Evolutionary conservation across 2,888 invertebrate genomes (phyloP).

Genomic region (Sphaerophoria rueppellii): DNA sequence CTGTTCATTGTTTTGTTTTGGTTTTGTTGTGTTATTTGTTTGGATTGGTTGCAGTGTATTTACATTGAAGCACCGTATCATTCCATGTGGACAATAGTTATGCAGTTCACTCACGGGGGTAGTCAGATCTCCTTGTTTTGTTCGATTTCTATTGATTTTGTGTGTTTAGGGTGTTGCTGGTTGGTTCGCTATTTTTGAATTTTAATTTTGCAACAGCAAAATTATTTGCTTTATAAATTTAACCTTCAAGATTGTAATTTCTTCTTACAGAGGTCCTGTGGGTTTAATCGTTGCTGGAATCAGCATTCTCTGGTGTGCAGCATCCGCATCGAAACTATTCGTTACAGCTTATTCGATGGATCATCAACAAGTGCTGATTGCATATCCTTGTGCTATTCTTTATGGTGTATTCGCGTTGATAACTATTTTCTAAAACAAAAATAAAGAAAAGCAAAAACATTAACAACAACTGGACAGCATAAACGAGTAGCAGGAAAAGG

Average conservation of each 20-base stretch:
- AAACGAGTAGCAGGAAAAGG: background rate
- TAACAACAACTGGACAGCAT: conserved; percentile 1
- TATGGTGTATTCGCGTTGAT: conserved; percentile 91
- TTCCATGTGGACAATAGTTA: background rate
- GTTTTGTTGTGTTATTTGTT: conserved; percentile 10
- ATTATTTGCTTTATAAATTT: background rate
- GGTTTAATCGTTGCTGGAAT: conserved; percentile 84
- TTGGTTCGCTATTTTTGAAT: background rate
- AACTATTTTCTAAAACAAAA: conserved; percentile 86
- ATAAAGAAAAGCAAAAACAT: conserved; percentile 25
- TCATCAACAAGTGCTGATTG: conserved; percentile 87
- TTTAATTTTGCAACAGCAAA: background rate
- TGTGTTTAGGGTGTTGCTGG: conserved; percentile 35
- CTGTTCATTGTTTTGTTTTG: conserved; percentile 14
- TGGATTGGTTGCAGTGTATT: conserved; percentile 24
- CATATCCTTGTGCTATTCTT: conserved; percentile 90
- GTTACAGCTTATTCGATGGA: conserved; percentile 89
- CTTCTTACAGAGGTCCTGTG: conserved; percentile 83
- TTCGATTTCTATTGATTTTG: conserved; percentile 67
- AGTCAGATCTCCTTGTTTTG: conserved; percentile 2
- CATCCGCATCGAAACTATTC: conserved; percentile 90
- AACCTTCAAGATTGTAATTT: no score
- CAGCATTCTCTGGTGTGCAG: conserved; percentile 88
- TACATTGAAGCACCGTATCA: conserved; percentile 27
- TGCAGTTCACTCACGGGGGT: background rate